Percentiles rank a stretch among this genome's conserved stretches.
Conservation (phyloP, 1,140 invertebrate species). For the Drosophila nebulosa region DNA sequence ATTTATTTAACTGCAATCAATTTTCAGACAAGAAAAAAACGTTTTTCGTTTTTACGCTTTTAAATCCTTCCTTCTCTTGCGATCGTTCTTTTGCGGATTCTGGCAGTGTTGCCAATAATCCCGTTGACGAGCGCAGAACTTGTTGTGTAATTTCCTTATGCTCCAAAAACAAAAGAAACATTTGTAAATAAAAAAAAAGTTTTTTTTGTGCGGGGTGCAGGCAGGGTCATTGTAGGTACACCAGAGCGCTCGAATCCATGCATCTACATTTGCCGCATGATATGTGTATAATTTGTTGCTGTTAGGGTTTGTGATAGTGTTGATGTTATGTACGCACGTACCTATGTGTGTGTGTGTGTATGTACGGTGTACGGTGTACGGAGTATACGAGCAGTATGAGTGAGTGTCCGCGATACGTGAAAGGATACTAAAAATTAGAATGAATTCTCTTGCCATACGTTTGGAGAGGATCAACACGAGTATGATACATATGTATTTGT, state of each 20-base stretch:
- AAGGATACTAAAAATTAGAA: conserved; percentile 2
- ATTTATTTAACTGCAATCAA: no score
- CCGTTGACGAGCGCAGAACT: background rate
- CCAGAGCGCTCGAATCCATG: conserved; percentile 1
- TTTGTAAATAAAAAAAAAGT: background rate
- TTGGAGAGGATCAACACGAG: background rate
- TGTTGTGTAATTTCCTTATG: background rate
- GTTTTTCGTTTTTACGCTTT: no score
- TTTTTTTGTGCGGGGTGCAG: conserved; percentile 17
- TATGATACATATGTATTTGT: background rate
- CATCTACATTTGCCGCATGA: conserved; percentile 14
- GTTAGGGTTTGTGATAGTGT: conserved; percentile 6
- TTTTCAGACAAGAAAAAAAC: no score
- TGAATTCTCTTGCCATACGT: conserved; percentile 1
- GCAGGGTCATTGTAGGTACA: conserved; percentile 1
- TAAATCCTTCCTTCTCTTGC: no score
- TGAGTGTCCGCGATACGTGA: conserved; percentile 3
- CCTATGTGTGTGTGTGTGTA: conserved; percentile 14
- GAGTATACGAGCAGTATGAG: background rate
- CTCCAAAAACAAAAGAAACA: background rate
- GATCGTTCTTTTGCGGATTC: background rate
- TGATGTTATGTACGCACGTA: conserved; percentile 3
- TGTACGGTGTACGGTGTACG: conserved; percentile 40
- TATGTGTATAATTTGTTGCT: background rate
- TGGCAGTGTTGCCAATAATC: background rate